Evolutionary conservation across 2,888 invertebrate species (phyloP).

Genomic region (Drosophila mettleri): DNA sequence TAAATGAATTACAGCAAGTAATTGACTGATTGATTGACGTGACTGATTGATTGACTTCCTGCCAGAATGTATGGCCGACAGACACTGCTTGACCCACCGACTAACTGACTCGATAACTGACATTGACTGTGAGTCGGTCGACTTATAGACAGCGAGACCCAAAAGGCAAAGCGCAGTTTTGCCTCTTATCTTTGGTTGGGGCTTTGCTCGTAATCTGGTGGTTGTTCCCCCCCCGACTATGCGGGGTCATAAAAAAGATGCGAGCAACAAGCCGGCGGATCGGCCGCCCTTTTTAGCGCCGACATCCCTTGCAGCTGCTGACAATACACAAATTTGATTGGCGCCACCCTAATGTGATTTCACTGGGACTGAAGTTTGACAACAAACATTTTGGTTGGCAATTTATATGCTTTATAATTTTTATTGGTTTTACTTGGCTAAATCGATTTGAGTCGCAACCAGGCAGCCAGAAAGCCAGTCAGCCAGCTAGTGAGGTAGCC

Average conservation of each 20-base stretch:
- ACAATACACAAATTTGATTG: conserved; percentile 71
- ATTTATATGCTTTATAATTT: conserved; percentile 73
- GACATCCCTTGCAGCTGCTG: conserved; percentile 31
- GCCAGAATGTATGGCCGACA: not conserved
- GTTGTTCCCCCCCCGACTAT: conserved; percentile 34
- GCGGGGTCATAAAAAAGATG: conserved; percentile 41
- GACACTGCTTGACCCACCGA: not conserved
- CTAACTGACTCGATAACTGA: conserved; percentile 5
- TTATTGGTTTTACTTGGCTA: conserved; percentile 59
- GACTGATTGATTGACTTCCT: not conserved
- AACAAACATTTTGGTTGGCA: conserved; percentile 70
- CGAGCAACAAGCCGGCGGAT: conserved; percentile 19
- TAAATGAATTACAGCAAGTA: not conserved
- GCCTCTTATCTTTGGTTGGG: conserved; percentile 14
- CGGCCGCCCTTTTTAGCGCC: not conserved
- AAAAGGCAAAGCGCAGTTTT: conserved; percentile 32
- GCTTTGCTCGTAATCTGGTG: conserved; percentile 30
- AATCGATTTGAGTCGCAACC: conserved; percentile 55
- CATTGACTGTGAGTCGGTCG: conserved; percentile 5
- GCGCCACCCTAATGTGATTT: conserved; percentile 68
- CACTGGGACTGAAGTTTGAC: conserved; percentile 57
- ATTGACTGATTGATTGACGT: not conserved
- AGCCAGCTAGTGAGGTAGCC: conserved; percentile 5
- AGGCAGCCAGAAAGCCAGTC: conserved; percentile 13
- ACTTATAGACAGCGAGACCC: conserved; percentile 15